Conservation (phyloP, 2,113 vertebrate species). For the Lepisosteus oculatus region DNA sequence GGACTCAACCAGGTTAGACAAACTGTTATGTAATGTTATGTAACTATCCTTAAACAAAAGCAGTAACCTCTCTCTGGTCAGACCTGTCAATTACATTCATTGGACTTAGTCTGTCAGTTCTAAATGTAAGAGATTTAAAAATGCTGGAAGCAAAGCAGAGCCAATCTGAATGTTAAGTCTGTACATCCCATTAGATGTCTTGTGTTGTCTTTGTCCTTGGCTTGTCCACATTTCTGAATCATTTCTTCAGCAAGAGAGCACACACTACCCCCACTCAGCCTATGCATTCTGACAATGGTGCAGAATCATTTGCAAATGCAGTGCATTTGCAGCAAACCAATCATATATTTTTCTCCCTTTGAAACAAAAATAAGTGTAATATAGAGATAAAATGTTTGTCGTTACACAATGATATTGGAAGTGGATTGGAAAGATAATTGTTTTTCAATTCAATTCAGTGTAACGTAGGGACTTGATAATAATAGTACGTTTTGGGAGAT, state of each 20-base stretch:
- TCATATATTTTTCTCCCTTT: too few relatives aligned
- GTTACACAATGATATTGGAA: too few relatives aligned
- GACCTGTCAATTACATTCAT: slow-evolving; percentile 19
- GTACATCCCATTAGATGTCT: too few relatives aligned
- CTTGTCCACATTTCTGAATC: slow-evolving; percentile 7
- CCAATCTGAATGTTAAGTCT: background rate
- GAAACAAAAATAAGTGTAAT: too few relatives aligned
- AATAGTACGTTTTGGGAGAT: background rate
- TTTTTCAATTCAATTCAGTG: too few relatives aligned
- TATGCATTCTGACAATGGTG: background rate
- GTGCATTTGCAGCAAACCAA: too few relatives aligned
- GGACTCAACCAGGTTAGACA: slow-evolving; percentile 12
- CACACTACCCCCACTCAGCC: background rate
- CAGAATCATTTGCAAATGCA: background rate
- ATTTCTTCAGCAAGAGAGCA: background rate
- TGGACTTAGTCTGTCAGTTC: slow-evolving; percentile 22
- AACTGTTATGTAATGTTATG: slow-evolving; percentile 31
- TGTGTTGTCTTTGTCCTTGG: background rate
- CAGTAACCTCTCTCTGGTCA: slow-evolving; percentile 23
- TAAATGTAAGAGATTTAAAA: slow-evolving; percentile 18
- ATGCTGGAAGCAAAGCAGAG: background rate
- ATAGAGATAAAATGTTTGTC: too few relatives aligned
- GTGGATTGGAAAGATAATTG: too few relatives aligned
- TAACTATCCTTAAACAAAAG: slow-evolving; percentile 20
- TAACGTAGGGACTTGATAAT: too few relatives aligned